Base-by-base conservation (phyloP, 2,888 invertebrate species). In the Andrena haemorrhoa region DNA sequence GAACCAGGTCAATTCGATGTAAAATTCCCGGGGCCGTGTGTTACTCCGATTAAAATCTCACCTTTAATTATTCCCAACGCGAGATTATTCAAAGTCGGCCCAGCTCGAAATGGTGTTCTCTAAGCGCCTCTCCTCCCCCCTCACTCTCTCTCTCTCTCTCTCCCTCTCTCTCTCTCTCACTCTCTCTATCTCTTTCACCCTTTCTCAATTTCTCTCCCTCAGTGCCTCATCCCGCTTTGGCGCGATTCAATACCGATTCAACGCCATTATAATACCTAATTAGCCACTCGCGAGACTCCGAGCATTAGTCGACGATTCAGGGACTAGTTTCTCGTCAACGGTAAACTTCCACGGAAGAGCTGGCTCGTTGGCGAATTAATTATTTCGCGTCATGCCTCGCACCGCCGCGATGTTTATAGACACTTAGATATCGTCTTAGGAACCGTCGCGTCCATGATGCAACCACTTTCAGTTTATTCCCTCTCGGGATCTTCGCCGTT, bases 181-280 rank as follows among this genome's bases (percentile, higher is more conserved):
- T 51, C n/a, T n/a, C 51, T n/a, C 20, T 20, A 29, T 26, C 31
- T 63, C 47, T 16, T 41, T 10, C 23, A 20, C 23, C 23, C 8
- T 23, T 10, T 20, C 53, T 20, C 53, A 20, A 8, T 53, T 23
- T 53, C 53, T 53, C 20, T 53, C 53, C 23, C 53, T 20, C 53
- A 20, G 20, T 20, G 20, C 20, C 53, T 53, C 20, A 16, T 51
- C n/a, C 20, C 56, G 33, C 53, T 10, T 61, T 51, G 58, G 68
- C 80, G 65, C 74, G 65, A 82, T 82, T 84, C 79, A 64, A 80
- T 85, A 84, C 79, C 81, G 78, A 87, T 89, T 85, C 87, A 82
- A 63, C 83, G 88, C 84, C 89, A 89, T 92, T 91, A 91, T 91
- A 92, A 92, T 91, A 91, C 87, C 91, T 92, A 92, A 92, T 91